Conservation (phyloP, 2,113 vertebrate genomes). For the Hiodon tergisus region DNA sequence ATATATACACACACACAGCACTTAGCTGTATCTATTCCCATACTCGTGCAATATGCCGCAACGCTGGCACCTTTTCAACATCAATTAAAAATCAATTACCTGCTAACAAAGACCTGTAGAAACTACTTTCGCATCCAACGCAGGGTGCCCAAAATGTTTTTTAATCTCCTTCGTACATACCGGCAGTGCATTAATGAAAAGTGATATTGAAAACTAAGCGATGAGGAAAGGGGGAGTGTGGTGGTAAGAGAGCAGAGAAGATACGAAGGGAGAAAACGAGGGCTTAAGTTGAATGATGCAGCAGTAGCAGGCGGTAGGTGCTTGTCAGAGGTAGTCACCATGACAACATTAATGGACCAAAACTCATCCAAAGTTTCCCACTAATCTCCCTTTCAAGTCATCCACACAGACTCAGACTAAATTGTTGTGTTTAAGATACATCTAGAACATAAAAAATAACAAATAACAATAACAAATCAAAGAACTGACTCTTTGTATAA, state of each 20-base stretch:
- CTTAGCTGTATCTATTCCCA: too few relatives aligned
- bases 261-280: conserved; percentile 27
- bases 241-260: neutral
- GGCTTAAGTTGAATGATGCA: conserved; percentile 32
- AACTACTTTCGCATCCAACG: conserved; percentile 38
- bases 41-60: neutral
- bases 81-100: conserved; percentile 51
- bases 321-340: too few relatives aligned
- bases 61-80: conserved; percentile 32
- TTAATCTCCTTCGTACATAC: conserved; percentile 39
- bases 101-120: conserved; percentile 31
- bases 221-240: neutral
- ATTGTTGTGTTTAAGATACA: too few relatives aligned
- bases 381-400: too few relatives aligned
- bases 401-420: too few relatives aligned
- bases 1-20: too few relatives aligned
- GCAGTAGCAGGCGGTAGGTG: too few relatives aligned
- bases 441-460: too few relatives aligned
- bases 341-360: too few relatives aligned
- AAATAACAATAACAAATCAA: too few relatives aligned
- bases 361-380: too few relatives aligned
- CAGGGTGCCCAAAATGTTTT: conserved; percentile 43
- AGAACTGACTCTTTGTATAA: too few relatives aligned
- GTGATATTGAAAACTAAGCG: conserved; percentile 37
- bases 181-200: conserved; percentile 43